Evolutionary conservation across 2,888 invertebrate genomes (phyloP).

Genomic region (Glyphotaelius pellucidus): DNA sequence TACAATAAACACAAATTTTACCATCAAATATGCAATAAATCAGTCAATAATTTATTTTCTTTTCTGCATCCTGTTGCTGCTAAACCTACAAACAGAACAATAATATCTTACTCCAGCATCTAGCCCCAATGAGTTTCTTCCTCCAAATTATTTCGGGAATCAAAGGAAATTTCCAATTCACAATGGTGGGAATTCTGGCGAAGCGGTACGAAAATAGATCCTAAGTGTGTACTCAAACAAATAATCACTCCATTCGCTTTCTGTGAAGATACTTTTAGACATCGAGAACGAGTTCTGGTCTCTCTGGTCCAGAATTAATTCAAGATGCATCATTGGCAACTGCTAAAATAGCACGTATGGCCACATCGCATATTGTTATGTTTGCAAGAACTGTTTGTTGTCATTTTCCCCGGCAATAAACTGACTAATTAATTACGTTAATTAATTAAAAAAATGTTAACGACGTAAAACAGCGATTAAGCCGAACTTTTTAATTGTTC

Average conservation of each 20-base stretch:
- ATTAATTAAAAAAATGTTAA: neutral
- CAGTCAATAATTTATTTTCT: neutral
- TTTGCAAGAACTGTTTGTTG: neutral
- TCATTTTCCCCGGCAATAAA: neutral
- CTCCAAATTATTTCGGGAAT: neutral
- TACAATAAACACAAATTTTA: too few relatives aligned
- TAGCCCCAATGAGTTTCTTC: neutral
- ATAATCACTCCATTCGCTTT: constrained; percentile 38
- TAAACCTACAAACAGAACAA: neutral
- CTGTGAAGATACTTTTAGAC: constrained; percentile 17
- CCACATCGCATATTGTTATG: neutral
- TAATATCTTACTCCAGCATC: neutral
- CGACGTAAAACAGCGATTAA: neutral
- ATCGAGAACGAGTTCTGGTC: neutral
- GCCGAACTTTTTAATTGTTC: neutral
- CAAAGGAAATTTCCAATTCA: constrained; percentile 26
- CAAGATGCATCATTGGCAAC: constrained; percentile 4
- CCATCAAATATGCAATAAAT: too few relatives aligned
- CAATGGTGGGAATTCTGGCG: constrained; percentile 30
- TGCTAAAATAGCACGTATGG: neutral
- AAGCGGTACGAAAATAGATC: neutral
- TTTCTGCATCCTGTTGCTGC: neutral
- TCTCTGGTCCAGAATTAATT: neutral
- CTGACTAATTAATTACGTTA: neutral
- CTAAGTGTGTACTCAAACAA: constrained; percentile 33